Evolutionary conservation across 2,888 invertebrate species (phyloP), one percentile per base, ranked within the genome.

Genomic region (Lamellibrachia satsuma): DNA sequence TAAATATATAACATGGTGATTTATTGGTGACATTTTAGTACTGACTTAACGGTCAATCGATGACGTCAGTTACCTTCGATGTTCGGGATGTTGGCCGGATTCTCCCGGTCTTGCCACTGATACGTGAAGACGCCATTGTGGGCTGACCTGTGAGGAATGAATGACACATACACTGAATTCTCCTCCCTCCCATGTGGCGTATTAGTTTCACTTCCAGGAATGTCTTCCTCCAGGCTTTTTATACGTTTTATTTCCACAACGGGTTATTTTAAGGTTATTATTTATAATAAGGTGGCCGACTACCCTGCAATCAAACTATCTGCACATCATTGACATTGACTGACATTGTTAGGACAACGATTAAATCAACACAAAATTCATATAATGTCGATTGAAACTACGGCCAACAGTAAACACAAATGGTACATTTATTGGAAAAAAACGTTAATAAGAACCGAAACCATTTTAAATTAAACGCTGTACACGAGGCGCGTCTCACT

Each of bases 101-200:
- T 94, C 93, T 96, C 96, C 92, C 96, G 93, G 93, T 96, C 96
- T 93, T 96, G 96, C 93, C 95, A 95, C 92, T 95, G 95, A 94
- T 96, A 96, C 52, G 96, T 95, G 93, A 94, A 96, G 52, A 96
- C 93, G 60, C 95, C 96, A 95, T 96, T 96, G 94, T 96, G 95
- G 51, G 95, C 95, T 2, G 96, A 95, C 94, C 96, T 96, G 95
- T 52, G 95, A 95, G n/a, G n/a, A 75, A 75, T 75, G 75, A 75
- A 75, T 1, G n/a, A 22, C 75, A 75, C 75, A 22, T 75, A 15
- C 75, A 75, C 22, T 75, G 75, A 11, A 75, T 75, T 75, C 75
- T n/a, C 75, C 75, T 75, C 22, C 22, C 75, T 75, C 15, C 75
- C 75, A 75, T 75, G 15, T 75, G 15, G 22, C 22, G 22, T 22